Evolutionary conservation across 2,113 vertebrate species (phyloP).

Genomic region (Carollia perspicillata): DNA sequence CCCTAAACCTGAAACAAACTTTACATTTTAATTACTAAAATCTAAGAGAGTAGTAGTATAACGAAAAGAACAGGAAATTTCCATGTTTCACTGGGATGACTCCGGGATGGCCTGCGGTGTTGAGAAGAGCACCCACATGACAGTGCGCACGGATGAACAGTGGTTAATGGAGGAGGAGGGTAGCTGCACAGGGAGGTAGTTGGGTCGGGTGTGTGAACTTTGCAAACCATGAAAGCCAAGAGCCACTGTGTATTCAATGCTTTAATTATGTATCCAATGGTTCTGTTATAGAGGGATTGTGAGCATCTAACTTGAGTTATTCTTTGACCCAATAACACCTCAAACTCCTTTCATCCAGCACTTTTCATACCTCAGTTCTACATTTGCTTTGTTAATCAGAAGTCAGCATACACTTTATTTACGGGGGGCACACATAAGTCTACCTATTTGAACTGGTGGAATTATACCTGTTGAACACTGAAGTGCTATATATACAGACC

Average conservation of each 20-base stretch:
- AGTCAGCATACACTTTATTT: neutral
- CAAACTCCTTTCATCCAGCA: neutral
- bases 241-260: neutral
- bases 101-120: neutral
- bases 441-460: neutral
- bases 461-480: neutral
- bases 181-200: neutral
- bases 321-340: neutral
- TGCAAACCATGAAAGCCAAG: neutral
- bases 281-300: neutral
- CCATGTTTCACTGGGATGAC: neutral
- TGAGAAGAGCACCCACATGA: neutral
- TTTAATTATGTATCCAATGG: neutral
- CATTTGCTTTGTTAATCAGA: neutral
- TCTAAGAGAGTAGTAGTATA: neutral
- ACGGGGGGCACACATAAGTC: too few species aligned
- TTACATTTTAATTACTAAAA: neutral
- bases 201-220: neutral
- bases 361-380: neutral
- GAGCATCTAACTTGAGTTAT: neutral
- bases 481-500: neutral
- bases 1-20: neutral
- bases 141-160: neutral
- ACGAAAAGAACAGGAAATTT: neutral
- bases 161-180: neutral